These are phyloP conservation scores for Platynereis dumerilii DNA, from an alignment of 2,888 invertebrate genomes.

Conservation along the genomic window DNA sequence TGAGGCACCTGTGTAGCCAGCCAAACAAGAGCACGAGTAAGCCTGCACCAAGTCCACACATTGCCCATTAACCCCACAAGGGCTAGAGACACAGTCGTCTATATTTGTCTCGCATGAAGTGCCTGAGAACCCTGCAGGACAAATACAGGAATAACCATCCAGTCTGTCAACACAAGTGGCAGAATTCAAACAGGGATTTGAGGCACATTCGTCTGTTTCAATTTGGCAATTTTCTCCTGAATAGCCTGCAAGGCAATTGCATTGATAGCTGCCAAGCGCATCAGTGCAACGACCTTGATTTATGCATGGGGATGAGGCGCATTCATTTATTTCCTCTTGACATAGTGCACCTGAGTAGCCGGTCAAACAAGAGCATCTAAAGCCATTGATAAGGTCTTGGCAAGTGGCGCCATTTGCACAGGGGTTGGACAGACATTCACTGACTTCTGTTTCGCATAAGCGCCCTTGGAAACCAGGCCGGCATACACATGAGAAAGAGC, in stretches of 20 bases:
- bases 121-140: slow-evolving; percentile 16
- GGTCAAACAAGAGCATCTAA: slow-evolving; percentile 65
- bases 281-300: slow-evolving; percentile 69
- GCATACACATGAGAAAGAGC: slow-evolving; percentile 7
- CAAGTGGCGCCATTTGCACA: slow-evolving; percentile 69
- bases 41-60: slow-evolving; percentile 28
- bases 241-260: slow-evolving; percentile 28
- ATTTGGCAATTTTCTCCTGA: slow-evolving; percentile 56
- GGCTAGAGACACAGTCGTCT: slow-evolving; percentile 36
- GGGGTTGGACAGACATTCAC: slow-evolving; percentile 34
- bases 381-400: slow-evolving; percentile 68
- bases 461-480: slow-evolving; percentile 18
- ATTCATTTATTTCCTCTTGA: slow-evolving; percentile 84
- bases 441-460: slow-evolving; percentile 61
- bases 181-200: slow-evolving; percentile 40
- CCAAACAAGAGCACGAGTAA: slow-evolving; percentile 24
- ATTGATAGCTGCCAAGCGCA: slow-evolving; percentile 30
- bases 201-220: slow-evolving; percentile 21
- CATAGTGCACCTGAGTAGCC: slow-evolving; percentile 63
- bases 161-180: slow-evolving; percentile 37
- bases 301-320: slow-evolving; percentile 76
- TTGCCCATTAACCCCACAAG: slow-evolving; percentile 33
- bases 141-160: slow-evolving; percentile 10
- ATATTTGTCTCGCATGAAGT: slow-evolving; percentile 36
- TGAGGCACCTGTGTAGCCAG: slow-evolving; percentile 31